Conservation (phyloP, 2,888 invertebrate genomes). For the Lamellibrachia columna region DNA sequence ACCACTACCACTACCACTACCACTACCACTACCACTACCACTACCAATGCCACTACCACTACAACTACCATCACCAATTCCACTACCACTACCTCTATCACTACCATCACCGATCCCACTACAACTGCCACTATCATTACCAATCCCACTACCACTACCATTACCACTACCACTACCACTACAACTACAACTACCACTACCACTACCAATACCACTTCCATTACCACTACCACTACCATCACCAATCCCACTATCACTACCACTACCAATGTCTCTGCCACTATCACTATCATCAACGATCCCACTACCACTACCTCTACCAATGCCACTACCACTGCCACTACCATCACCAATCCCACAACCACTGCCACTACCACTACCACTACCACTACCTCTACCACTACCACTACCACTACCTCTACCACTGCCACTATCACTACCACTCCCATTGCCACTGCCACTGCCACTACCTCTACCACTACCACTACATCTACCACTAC, state of each 20-base stretch:
- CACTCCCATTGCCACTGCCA: not conserved
- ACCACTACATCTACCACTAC: not conserved
- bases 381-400: slow-evolving; percentile 22
- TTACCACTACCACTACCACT: slow-evolving; percentile 27
- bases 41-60: slow-evolving; percentile 8
- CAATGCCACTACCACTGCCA: slow-evolving; percentile 24
- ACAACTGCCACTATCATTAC: not conserved
- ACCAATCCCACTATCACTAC: slow-evolving; percentile 23
- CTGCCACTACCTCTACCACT: slow-evolving; percentile 16
- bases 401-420: slow-evolving; percentile 24
- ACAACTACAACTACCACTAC: slow-evolving; percentile 25
- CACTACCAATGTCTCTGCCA: not conserved
- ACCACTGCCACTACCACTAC: slow-evolving; percentile 26
- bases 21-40: not conserved
- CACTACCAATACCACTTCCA: slow-evolving; percentile 24
- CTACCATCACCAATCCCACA: slow-evolving; percentile 17
- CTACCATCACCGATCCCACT: not conserved
- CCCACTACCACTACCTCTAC: not conserved
- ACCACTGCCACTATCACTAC: not conserved
- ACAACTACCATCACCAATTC: not conserved
- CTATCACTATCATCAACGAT: not conserved
- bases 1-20: not conserved
- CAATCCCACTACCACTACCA: too few relatives aligned
- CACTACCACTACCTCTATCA: not conserved
- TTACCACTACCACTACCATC: slow-evolving; percentile 27